Evolutionary conservation across 2,888 invertebrate species (phyloP), one percentile per base, ranked within the genome.

Genomic region (Phengaris arion): DNA sequence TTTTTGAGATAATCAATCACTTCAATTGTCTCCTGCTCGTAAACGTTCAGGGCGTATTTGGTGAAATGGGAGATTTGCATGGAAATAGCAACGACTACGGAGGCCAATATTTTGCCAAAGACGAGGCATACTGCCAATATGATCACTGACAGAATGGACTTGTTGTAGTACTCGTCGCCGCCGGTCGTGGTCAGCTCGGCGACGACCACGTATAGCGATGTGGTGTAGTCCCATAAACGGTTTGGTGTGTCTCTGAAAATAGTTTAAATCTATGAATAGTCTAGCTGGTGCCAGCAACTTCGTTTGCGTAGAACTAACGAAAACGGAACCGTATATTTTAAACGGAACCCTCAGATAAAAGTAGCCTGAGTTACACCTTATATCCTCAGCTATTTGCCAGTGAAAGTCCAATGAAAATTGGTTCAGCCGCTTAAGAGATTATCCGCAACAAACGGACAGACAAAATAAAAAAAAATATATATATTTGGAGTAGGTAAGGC

Each of bases 61-160:
- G 85, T 86, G 0, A 92, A 89, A 75, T 88, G 89, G 0, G 91
- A 88, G 0, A 92, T 80, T 78, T 93, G 92, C 77, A 92, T 89
- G 0, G 90, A 82, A 0, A 91, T 87, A 0, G 91, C 91, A 0
- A 93, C 86, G 0, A 93, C 87, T 0, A 90, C 83, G 0, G 90
- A 87, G 0, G 92, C 91, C 35, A 93, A 80, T 82, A 92, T 88
- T 81, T 92, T 92, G n/a, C 93, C 91, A 59, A 86, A 87, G 45
- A 92, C 80, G 5, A 92, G 82, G 46, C 86, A 85, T 0, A 89
- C 51, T 0, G 84, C 85, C n/a, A 91, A 78, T 13, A 93, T 88
- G 9, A 79, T 15, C 84, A 88, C 86, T 0, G 91, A 83, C 2
- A 85, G 9, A 0, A 85, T 74, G 0, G 83, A 82, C 5, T 85